Base-by-base conservation (phyloP, 2,113 vertebrate species). In the Indicator maculatus region DNA sequence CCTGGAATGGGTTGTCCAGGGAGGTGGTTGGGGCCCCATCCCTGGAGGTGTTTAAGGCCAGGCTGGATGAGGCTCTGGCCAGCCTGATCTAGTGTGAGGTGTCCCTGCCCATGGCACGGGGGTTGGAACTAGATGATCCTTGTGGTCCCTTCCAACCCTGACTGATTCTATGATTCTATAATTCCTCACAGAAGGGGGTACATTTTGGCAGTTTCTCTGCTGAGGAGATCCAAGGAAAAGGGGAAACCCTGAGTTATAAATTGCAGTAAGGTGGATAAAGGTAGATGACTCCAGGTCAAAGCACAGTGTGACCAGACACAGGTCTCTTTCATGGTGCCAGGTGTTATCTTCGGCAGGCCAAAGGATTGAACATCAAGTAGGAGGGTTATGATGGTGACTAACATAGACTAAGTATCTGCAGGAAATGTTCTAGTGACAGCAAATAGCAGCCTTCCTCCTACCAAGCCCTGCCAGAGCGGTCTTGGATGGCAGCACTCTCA, bases 291-390 rank as follows among this genome's bases (percentile, higher is more conserved):
- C 26, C 4, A 15, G 59, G 24, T 31, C 33, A 76, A 53, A 69
- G 61, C 24, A 19, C 6, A 14, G 31, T 1, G 19, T 38, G 38
- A 24, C n/a, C 31, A 14, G 63, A 12, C 1, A 1, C 28, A 1
- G 8, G 41, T 17, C 63, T 61, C 52, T 56, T 3, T 1, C 39
- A 8, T 0, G 0, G 55, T 1, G 1, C n/a, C 16, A 4, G 61
- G 47, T 33, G 60, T 45, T 36, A 12, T 33, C 8, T 0, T 55
- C 56, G 33, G 56, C 50, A 27, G 28, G 50, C 36, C 3, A 2
- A n/a, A 69, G 65, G 39, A n/a, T 82, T 50, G 31, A 76, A 92
- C n/a, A 85, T 59, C 19, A 55, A n/a, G 52, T n/a, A 5, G 12
- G 16, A 55, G 20, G 59, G 33, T 56, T 53, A 28, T 11, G 17